Base-by-base conservation (phyloP, 2,113 vertebrate species). In the Prionailurus viverrinus region DNA sequence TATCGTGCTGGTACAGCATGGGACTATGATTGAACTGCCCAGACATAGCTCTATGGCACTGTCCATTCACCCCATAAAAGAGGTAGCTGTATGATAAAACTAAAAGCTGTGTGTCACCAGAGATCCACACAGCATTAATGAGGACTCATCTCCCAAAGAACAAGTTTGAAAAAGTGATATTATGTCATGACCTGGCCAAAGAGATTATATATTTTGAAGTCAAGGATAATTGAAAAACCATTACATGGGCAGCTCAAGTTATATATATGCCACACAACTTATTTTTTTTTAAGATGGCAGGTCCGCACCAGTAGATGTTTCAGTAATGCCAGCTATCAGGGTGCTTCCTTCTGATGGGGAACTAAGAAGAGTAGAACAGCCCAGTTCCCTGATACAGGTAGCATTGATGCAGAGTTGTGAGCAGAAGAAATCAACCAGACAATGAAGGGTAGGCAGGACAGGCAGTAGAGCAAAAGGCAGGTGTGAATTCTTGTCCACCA, bases 11-110 rank as follows among this genome's bases (percentile, higher is more conserved):
- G 0, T 5, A 68, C 1, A 88, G 1, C 5, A 9, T 4, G 29
- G 31, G 9, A 33, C 15, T n/a, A 1, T 6, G 39, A 16, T 2
- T 13, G 58, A 53, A 92, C 6, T 6, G 1, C 7, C 2, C 29
- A 36, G 31, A 9, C 41, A 41, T 1, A 19, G 2, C 4, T 5
- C 39, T 13, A 0, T 3, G 13, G 31, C 1, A 19, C 5, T 36
- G 2, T 21, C 4, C 6, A n/a, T 31, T 48, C 14, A 15, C 16
- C 11, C 13, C 0, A 3, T 31, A 31, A 36, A 13, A 53, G n/a
- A 89, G 25, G 31, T 27, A 66, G 16, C 36, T 63, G 2, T 18
- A 3, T 51, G 63, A 80, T 48, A n/a, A 92, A 89, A 45, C 8
- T 36, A 10, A 80, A 69, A 45, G 1, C 69, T 39, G 3, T 15